A percentile compares a stretch with the other conserved stretches of the same genome.
Conservation (phyloP, 2,797 vertebrate genomes). For the Peromyscus attwateri region DNA sequence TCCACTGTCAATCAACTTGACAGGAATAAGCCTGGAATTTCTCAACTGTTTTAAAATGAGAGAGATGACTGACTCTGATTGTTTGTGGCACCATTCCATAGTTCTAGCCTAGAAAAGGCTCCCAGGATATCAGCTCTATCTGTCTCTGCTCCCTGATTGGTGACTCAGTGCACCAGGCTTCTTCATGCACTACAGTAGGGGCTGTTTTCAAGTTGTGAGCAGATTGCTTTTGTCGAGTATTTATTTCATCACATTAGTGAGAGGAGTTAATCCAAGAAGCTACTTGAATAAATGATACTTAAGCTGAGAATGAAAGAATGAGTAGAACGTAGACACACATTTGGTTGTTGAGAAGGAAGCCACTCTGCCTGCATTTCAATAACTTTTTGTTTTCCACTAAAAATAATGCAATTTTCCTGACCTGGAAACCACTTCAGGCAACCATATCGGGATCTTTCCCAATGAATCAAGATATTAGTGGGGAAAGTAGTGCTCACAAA, state of each 20-base stretch:
- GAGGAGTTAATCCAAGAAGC: not conserved
- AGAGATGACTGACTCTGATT: not conserved
- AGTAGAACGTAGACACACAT: not conserved
- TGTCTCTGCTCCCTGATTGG: not conserved
- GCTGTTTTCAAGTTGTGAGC: not conserved
- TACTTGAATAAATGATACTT: not conserved
- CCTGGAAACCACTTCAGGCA: constrained; percentile 78
- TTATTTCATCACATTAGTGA: not conserved
- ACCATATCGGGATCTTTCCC: constrained; percentile 72
- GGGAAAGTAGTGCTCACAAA: constrained; percentile 82
- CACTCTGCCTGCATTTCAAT: constrained; percentile 56
- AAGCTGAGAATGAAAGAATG: constrained; percentile 2
- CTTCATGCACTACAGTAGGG: not conserved
- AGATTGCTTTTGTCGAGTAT: not conserved
- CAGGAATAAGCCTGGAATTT: not conserved
- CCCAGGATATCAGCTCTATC: not conserved
- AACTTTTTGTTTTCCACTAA: not conserved
- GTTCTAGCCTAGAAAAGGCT: not conserved
- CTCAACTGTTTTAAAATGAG: not conserved
- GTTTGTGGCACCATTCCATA: not conserved
- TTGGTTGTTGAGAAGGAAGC: not conserved
- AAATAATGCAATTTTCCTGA: constrained; percentile 66
- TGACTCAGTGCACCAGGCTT: not conserved
- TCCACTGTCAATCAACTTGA: not conserved
- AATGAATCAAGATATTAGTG: constrained; percentile 82